Conservation (phyloP, 2,888 invertebrate species). For the Coenonympha glycerion region DNA sequence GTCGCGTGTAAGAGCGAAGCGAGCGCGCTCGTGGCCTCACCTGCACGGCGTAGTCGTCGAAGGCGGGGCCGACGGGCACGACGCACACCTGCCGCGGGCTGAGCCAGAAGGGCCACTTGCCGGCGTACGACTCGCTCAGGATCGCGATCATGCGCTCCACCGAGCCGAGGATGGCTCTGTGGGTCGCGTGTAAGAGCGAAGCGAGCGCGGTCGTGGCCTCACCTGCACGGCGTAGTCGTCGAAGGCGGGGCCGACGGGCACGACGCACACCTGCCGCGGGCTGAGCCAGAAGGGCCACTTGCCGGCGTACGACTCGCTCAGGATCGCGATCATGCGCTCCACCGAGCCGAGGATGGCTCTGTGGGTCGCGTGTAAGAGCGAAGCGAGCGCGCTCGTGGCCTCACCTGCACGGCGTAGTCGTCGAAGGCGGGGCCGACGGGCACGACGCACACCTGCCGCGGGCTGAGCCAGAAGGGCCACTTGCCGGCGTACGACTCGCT, state of each 20-base stretch:
- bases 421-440: constrained; percentile 93
- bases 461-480: constrained; percentile 99
- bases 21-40: constrained; percentile 95
- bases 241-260: constrained; percentile 91
- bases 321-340: constrained; percentile 97
- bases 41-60: constrained; percentile 90
- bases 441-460: constrained; percentile 91
- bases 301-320: constrained; percentile 97
- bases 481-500: constrained; percentile 98
- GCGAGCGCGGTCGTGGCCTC: constrained; percentile 96
- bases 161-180: too few relatives aligned
- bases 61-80: constrained; percentile 91
- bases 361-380: too few relatives aligned
- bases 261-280: constrained; percentile 91
- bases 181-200: too few relatives aligned
- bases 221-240: constrained; percentile 92
- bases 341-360: constrained; percentile 98
- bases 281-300: constrained; percentile 99
- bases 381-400: constrained; percentile 98
- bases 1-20: constrained; percentile 99
- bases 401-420: constrained; percentile 88
- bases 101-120: constrained; percentile 99
- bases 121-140: constrained; percentile 96
- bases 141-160: constrained; percentile 99
- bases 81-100: constrained; percentile 94